phyloP scores from a whole-genome alignment of 2,888 invertebrate species.

The Synanthedon formicaeformis region DNA sequence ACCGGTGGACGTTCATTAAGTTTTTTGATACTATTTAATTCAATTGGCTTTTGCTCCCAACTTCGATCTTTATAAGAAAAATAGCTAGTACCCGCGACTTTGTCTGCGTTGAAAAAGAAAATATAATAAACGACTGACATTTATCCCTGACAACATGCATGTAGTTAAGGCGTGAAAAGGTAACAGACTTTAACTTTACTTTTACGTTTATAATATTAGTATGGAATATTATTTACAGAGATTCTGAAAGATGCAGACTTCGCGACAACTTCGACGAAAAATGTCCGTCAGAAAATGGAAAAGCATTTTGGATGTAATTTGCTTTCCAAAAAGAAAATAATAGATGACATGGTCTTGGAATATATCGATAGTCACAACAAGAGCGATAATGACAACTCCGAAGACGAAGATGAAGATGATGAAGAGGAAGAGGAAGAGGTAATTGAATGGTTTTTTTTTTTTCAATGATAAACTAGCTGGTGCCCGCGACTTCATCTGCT shows the following conservation, averaged over 20 bases:
- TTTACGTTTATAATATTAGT: too few species aligned
- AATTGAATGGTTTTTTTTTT: neutral
- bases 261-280: conserved; percentile 86
- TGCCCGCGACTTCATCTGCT: too few species aligned
- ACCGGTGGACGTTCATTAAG: too few species aligned
- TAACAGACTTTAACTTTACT: too few species aligned
- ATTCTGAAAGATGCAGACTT: conserved; percentile 87
- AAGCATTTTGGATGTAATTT: conserved; percentile 83
- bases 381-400: conserved; percentile 9
- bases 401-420: conserved; percentile 42
- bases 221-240: conserved; percentile 61
- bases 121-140: too few species aligned
- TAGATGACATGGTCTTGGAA: conserved; percentile 90
- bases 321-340: conserved; percentile 82
- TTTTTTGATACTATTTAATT: too few species aligned
- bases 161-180: too few species aligned
- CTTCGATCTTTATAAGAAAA: too few species aligned
- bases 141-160: too few species aligned
- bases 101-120: too few species aligned
- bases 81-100: too few species aligned
- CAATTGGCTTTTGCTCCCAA: too few species aligned
- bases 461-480: neutral
- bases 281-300: conserved; percentile 88
- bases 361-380: conserved; percentile 54
- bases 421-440: conserved; percentile 25